A percentile compares a stretch with the other conserved stretches of the same genome.
phyloP scores from a whole-genome alignment of 2,797 vertebrate genomes.

The Sebastes kiyomatsui region DNA sequence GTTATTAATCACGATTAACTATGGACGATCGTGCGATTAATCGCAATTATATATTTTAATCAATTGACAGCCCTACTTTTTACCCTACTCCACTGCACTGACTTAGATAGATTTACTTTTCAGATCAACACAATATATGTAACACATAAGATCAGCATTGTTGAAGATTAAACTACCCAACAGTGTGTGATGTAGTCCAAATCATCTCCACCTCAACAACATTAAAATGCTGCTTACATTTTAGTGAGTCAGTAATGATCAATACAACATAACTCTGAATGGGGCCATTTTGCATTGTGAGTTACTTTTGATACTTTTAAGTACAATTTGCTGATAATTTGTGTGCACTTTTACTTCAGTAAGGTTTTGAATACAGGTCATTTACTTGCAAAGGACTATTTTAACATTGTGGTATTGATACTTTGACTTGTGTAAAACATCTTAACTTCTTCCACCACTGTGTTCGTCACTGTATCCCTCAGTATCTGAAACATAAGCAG shows the following conservation, averaged over 20 bases:
- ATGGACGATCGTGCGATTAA: too few species aligned
- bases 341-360: background rate
- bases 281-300: background rate
- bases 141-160: too few species aligned
- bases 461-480: background rate
- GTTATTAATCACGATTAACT: too few species aligned
- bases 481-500: background rate
- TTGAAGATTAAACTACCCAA: background rate
- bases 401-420: background rate
- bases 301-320: background rate
- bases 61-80: too few species aligned
- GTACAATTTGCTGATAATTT: background rate
- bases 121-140: too few species aligned
- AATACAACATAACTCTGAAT: background rate
- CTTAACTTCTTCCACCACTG: background rate
- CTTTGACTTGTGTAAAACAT: background rate
- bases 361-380: background rate
- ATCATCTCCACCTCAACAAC: background rate
- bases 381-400: background rate
- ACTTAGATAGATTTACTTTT: too few species aligned
- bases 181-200: rapidly evolving
- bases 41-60: too few species aligned
- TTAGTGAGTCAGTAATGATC: background rate
- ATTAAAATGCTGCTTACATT: background rate
- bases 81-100: background rate